These are phyloP conservation scores for Caenorhabditis becei DNA, from an alignment of 2,888 invertebrate genomes.

Conservation along the genomic window DNA sequence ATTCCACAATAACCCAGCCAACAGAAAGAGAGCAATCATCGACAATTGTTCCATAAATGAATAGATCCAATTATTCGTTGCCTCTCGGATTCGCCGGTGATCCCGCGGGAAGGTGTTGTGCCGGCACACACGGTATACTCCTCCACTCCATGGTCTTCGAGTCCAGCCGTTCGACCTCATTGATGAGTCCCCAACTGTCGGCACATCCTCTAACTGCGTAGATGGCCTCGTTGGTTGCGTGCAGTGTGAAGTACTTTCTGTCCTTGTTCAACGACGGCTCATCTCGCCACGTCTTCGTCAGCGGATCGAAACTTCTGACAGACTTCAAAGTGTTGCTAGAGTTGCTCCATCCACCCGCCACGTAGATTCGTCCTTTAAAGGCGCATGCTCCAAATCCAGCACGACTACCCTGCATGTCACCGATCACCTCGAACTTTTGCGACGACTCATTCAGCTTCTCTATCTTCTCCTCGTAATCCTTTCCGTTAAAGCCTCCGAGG, in stretches of 20 bases:
- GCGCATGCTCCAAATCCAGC: constrained; percentile 60
- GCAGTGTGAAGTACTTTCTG: constrained; percentile 58
- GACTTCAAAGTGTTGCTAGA: constrained; percentile 54
- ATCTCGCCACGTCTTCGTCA: constrained; percentile 54
- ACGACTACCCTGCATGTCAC: constrained; percentile 56
- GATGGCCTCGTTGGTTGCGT: constrained; percentile 44
- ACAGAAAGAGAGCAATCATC: no score
- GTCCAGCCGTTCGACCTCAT: constrained; percentile 46
- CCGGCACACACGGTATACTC: constrained; percentile 25
- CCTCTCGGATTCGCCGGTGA: neutral
- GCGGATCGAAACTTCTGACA: constrained; percentile 53
- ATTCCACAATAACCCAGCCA: no score
- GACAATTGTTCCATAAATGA: no score
- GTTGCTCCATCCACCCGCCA: constrained; percentile 64
- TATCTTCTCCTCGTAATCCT: constrained; percentile 61
- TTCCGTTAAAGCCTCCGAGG: constrained; percentile 62
- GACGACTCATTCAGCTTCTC: constrained; percentile 28
- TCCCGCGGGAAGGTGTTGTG: neutral
- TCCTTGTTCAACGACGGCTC: constrained; percentile 55
- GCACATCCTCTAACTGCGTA: constrained; percentile 61
- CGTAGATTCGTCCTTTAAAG: constrained; percentile 51
- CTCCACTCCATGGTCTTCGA: constrained; percentile 30
- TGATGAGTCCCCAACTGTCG: constrained; percentile 59
- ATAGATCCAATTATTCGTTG: no score
- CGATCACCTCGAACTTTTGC: constrained; percentile 45